phyloP scores from a whole-genome alignment of 2,888 invertebrate genomes.

The Luperina nickerlii region DNA sequence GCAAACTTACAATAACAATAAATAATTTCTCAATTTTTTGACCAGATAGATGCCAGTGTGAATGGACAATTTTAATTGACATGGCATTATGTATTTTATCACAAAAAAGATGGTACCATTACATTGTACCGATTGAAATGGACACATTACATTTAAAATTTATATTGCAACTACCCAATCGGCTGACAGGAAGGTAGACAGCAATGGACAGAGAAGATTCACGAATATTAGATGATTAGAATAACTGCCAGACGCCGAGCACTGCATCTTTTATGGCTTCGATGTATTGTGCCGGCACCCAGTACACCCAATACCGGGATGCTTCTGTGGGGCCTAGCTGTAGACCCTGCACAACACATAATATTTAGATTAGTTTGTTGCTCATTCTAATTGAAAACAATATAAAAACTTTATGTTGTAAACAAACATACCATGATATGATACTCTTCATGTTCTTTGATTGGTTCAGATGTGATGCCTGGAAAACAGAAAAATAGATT shows the following conservation, averaged over 20 bases:
- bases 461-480: conserved; percentile 93
- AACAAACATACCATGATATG: conserved; percentile 94
- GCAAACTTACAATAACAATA: conserved; percentile 86
- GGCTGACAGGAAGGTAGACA: conserved; percentile 79
- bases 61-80: conserved; percentile 89
- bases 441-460: conserved; percentile 97
- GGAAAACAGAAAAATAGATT: conserved; percentile 54
- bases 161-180: conserved; percentile 87
- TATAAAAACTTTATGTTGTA: not conserved
- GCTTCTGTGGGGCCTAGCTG: conserved; percentile 98
- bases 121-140: conserved; percentile 80
- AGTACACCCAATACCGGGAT: conserved; percentile 97
- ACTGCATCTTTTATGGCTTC: conserved; percentile 97
- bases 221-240: conserved; percentile 84
- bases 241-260: conserved; percentile 96
- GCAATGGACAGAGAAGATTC: conserved; percentile 71
- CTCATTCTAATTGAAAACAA: not conserved
- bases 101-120: conserved; percentile 84
- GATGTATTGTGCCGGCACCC: conserved; percentile 97
- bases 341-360: conserved; percentile 91
- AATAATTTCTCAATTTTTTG: conserved; percentile 85
- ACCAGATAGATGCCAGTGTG: conserved; percentile 87
- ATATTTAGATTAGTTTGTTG: not conserved
- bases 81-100: conserved; percentile 85
- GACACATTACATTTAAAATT: conserved; percentile 77